A percentile compares a stretch with the other conserved stretches of the same genome.
Conservation (phyloP, 2,797 vertebrate genomes). For the Morus bassanus region DNA sequence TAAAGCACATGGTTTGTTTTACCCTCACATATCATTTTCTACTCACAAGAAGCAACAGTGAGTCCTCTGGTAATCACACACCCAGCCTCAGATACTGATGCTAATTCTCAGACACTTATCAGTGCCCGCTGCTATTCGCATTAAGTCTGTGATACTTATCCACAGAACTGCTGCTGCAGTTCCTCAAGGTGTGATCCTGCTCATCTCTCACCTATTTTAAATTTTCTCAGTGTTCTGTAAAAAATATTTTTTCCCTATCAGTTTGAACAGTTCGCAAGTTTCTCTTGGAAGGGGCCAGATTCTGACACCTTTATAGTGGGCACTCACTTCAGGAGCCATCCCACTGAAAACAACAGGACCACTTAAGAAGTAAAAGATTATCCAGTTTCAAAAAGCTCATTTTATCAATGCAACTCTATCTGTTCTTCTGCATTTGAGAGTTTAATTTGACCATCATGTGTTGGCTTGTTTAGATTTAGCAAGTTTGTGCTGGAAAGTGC, state of each 20-base stretch:
- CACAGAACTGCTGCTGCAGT: not conserved
- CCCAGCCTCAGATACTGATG: not conserved
- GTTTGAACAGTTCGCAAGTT: not conserved
- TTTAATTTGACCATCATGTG: not conserved
- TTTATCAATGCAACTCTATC: not conserved
- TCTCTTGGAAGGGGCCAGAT: not conserved
- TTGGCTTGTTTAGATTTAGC: not conserved
- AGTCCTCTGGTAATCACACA: not conserved
- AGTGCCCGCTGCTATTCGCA: not conserved
- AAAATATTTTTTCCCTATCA: not conserved
- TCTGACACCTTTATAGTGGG: not conserved
- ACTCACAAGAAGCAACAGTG: not conserved
- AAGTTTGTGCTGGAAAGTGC: not conserved
- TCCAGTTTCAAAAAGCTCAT: not conserved
- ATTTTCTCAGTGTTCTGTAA: not conserved
- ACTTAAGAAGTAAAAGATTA: not conserved
- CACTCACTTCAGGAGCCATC: not conserved
- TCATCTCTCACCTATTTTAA: not conserved
- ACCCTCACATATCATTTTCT: not conserved
- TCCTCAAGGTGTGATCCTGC: not conserved
- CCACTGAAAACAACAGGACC: not conserved
- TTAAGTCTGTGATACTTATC: not conserved
- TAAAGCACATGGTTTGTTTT: not conserved
- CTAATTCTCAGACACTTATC: not conserved
- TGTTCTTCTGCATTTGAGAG: not conserved